A percentile compares a stretch with the other conserved stretches of the same genome.
Evolutionary conservation across 2,113 vertebrate genomes (phyloP).

Genomic region (Sylvilagus bachmani): DNA sequence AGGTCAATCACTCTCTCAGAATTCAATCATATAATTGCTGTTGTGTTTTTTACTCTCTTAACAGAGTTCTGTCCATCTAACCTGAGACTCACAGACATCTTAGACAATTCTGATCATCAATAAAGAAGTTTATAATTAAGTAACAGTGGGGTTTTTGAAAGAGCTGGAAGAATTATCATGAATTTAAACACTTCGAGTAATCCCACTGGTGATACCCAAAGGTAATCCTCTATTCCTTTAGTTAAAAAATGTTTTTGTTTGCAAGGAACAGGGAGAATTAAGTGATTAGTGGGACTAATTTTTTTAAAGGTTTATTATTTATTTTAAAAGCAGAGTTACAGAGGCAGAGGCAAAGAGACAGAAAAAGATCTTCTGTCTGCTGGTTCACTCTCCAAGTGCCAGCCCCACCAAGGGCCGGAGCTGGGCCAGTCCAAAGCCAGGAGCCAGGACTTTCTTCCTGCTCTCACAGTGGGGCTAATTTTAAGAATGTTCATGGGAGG

Average conservation of each 20-base stretch:
- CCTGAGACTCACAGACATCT: conserved; percentile 57
- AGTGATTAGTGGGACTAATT: not conserved
- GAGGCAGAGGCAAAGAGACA: too few relatives aligned
- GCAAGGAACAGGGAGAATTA: not conserved
- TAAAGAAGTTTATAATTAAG: conserved; percentile 53
- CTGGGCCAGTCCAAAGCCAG: too few relatives aligned
- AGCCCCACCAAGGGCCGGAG: too few relatives aligned
- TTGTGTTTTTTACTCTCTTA: conserved; percentile 66
- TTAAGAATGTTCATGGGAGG: not conserved
- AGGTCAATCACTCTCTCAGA: not conserved
- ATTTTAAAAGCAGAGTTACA: too few relatives aligned
- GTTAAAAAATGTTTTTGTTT: conserved; percentile 22
- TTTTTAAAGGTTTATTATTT: too few relatives aligned
- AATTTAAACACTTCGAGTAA: conserved; percentile 67
- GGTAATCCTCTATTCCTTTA: conserved; percentile 66
- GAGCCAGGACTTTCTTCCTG: too few relatives aligned
- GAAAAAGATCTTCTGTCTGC: too few relatives aligned
- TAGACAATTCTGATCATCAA: conserved; percentile 48
- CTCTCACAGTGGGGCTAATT: too few relatives aligned
- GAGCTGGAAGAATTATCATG: conserved; percentile 73
- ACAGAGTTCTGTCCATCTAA: conserved; percentile 69
- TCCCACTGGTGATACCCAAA: conserved; percentile 68
- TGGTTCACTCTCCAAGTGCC: too few relatives aligned
- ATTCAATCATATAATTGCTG: conserved; percentile 47
- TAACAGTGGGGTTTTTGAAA: conserved; percentile 51